Evolutionary conservation across 2,888 invertebrate genomes (phyloP).

Genomic region (Anthrax anthrax): DNA sequence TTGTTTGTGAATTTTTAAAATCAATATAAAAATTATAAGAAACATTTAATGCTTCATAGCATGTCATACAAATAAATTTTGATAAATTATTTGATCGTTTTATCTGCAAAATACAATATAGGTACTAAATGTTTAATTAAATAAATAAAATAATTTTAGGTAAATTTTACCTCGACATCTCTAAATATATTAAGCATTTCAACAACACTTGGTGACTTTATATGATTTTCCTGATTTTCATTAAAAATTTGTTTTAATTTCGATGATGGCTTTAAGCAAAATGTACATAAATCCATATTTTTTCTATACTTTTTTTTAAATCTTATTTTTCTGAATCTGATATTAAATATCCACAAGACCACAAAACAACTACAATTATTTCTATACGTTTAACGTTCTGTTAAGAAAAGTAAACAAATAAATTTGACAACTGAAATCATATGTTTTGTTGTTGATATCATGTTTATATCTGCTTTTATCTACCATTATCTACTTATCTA

Average conservation of each 20-base stretch:
- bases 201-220: neutral
- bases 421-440: neutral
- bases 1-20: neutral
- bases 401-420: neutral
- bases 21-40: neutral
- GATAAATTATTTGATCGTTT: neutral
- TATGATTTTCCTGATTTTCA: neutral
- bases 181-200: constrained; percentile 1
- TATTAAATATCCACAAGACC: no score
- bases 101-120: neutral
- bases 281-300: constrained; percentile 2
- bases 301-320: neutral
- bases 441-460: no score
- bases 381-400: no score
- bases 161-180: neutral
- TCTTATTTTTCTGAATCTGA: neutral
- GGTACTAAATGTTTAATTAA: neutral
- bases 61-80: neutral
- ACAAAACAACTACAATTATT: no score
- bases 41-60: neutral
- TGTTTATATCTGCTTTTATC: no score
- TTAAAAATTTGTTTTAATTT: neutral
- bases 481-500: no score
- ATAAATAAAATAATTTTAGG: neutral
- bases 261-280: neutral